Conservation (phyloP, 1,140 invertebrate genomes). For the Agrypnia vestita region DNA sequence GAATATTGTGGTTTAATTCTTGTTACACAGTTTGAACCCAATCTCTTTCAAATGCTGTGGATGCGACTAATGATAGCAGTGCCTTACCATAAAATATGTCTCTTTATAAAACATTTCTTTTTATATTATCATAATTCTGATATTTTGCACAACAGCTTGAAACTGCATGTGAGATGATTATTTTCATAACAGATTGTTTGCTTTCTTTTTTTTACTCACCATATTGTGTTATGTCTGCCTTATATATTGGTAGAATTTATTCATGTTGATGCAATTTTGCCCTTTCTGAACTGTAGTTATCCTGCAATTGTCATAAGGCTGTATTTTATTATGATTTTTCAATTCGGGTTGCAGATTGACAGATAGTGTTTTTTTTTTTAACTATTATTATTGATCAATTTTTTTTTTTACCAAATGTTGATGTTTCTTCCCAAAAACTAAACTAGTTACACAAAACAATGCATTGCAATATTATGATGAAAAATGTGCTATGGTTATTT, state of each 20-base stretch:
- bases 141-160: not conserved
- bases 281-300: too few species aligned
- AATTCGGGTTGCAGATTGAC: not conserved
- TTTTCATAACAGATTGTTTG: constrained; percentile 8
- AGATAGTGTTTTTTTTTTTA: too few species aligned
- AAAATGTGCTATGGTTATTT: too few species aligned
- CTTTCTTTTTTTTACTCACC: not conserved
- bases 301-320: too few species aligned
- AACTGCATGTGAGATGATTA: constrained; percentile 34
- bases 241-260: not conserved
- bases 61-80: constrained; percentile 36
- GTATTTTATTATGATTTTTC: not conserved
- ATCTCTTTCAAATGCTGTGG: constrained; percentile 42
- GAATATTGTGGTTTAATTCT: constrained; percentile 8
- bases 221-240: not conserved
- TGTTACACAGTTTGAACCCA: not conserved
- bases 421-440: too few species aligned
- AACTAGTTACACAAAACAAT: too few species aligned
- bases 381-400: too few species aligned
- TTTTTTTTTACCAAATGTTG: too few species aligned
- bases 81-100: constrained; percentile 39
- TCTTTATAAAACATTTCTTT: constrained; percentile 36
- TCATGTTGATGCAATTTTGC: not conserved
- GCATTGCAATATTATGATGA: too few species aligned
- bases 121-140: constrained; percentile 19